A percentile compares a stretch with the other conserved stretches of the same genome.
phyloP scores from a whole-genome alignment of 1,140 invertebrate species.

The Phortica variegata region DNA sequence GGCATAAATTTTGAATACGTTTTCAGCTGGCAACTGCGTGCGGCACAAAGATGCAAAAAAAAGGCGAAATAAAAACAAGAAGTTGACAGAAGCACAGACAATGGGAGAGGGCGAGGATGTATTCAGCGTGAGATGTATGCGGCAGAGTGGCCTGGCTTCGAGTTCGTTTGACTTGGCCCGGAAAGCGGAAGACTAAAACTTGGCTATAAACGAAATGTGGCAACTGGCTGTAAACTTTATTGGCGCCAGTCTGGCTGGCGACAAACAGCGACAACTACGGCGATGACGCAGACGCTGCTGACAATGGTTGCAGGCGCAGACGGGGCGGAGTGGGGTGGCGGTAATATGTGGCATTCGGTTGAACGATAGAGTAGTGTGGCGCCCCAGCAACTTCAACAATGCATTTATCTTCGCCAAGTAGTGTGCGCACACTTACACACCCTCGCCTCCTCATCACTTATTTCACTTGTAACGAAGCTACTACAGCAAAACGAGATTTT shows the following conservation, averaged over 20 bases:
- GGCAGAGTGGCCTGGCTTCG: too few relatives aligned
- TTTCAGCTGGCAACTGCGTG: conserved; percentile 11
- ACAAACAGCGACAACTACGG: conserved; percentile 16
- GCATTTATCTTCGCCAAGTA: conserved; percentile 7
- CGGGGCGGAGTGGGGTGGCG: neutral
- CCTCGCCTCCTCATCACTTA: neutral
- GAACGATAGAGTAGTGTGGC: conserved; percentile 34
- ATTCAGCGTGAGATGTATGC: too few relatives aligned
- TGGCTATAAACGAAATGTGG: conserved; percentile 54
- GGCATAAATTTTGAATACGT: conserved; percentile 54
- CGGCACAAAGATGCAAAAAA: too few relatives aligned
- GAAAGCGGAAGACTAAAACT: conserved; percentile 50
- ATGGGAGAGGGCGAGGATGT: neutral
- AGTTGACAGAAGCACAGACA: neutral
- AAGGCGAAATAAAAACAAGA: neutral
- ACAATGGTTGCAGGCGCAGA: conserved; percentile 13
- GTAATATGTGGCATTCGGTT: conserved; percentile 16
- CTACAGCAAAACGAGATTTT: neutral
- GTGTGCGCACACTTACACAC: neutral
- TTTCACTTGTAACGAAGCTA: conserved; percentile 5
- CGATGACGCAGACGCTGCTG: conserved; percentile 8
- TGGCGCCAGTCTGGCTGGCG: conserved; percentile 54
- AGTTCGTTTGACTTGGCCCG: too few relatives aligned
- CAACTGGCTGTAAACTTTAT: conserved; percentile 55
- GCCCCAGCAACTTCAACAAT: conserved; percentile 39